These are phyloP conservation scores for Acleris holmiana DNA, from an alignment of 2,888 invertebrate species.

Conservation along the genomic window DNA sequence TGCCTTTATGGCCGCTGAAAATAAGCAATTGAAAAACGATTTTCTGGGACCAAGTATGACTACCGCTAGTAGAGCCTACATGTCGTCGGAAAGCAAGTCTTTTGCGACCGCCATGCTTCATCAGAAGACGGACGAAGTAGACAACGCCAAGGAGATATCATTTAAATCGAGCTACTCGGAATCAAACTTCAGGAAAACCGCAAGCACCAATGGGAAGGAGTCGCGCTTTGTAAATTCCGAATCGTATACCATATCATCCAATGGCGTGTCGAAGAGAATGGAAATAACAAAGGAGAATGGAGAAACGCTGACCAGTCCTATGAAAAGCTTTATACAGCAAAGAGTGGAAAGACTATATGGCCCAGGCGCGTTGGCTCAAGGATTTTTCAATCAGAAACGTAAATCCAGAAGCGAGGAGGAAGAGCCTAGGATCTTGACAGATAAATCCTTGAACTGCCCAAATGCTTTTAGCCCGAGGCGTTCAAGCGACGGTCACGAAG, in stretches of 20 bases:
- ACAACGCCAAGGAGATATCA: constrained; percentile 69
- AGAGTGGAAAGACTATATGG: constrained; percentile 95
- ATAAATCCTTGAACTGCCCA: constrained; percentile 71
- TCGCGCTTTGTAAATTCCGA: constrained; percentile 62
- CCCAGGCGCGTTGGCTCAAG: constrained; percentile 93
- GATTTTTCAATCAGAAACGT: constrained; percentile 89
- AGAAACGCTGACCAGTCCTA: constrained; percentile 76
- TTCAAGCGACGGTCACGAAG: constrained; percentile 56
- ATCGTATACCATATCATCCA: constrained; percentile 78
- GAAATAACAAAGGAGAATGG: constrained; percentile 81
- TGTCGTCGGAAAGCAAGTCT: constrained; percentile 72
- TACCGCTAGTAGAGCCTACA: constrained; percentile 69
- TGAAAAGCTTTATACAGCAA: constrained; percentile 93
- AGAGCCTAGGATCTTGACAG: constrained; percentile 67
- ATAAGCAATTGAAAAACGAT: constrained; percentile 79
- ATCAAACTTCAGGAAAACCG: constrained; percentile 74
- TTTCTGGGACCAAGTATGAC: constrained; percentile 79
- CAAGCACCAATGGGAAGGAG: constrained; percentile 70
- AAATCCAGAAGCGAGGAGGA: constrained; percentile 73
- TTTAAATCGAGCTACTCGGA: constrained; percentile 81
- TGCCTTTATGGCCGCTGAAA: constrained; percentile 79
- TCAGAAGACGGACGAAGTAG: constrained; percentile 70
- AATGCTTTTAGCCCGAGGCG: constrained; percentile 59
- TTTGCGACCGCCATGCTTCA: constrained; percentile 76
- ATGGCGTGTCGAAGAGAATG: constrained; percentile 73